A percentile compares a stretch with the other conserved stretches of the same genome.
Conservation (phyloP, 2,797 vertebrate species). For the Cyprinodon diabolis region DNA sequence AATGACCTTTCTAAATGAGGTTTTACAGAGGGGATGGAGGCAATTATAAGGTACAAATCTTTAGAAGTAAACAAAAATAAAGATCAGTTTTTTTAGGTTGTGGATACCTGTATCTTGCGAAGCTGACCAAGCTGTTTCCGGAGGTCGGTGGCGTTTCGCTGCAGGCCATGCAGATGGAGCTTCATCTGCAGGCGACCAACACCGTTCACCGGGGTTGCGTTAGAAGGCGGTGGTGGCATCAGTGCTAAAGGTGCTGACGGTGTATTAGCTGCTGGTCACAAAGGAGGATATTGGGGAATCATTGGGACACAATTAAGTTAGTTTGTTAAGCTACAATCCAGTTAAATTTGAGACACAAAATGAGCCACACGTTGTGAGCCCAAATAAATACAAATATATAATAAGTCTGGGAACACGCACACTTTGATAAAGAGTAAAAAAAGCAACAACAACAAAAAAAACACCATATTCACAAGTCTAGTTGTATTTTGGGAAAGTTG, state of each 20-base stretch:
- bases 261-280: conserved; percentile 83
- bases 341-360: conserved; percentile 30
- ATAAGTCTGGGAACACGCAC: conserved; percentile 27
- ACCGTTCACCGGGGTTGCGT: conserved; percentile 81
- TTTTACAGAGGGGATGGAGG: neutral
- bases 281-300: conserved; percentile 51
- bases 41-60: neutral
- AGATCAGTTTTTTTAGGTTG: neutral
- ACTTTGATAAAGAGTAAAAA: conserved; percentile 28
- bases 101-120: conserved; percentile 89
- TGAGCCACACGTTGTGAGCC: conserved; percentile 29
- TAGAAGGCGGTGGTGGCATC: conserved; percentile 86
- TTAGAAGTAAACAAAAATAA: neutral
- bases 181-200: conserved; percentile 92
- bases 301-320: conserved; percentile 47
- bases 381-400: conserved; percentile 46
- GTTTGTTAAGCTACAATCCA: conserved; percentile 33
- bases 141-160: conserved; percentile 93
- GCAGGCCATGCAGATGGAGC: conserved; percentile 92
- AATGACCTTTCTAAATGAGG: neutral
- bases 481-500: conserved; percentile 42
- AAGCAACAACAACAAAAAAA: conserved; percentile 27
- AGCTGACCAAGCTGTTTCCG: conserved; percentile 93
- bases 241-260: conserved; percentile 87
- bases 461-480: conserved; percentile 58